These are phyloP conservation scores for Aphelinus atriplicis DNA, from an alignment of 1,140 invertebrate species.

Conservation along the genomic window DNA sequence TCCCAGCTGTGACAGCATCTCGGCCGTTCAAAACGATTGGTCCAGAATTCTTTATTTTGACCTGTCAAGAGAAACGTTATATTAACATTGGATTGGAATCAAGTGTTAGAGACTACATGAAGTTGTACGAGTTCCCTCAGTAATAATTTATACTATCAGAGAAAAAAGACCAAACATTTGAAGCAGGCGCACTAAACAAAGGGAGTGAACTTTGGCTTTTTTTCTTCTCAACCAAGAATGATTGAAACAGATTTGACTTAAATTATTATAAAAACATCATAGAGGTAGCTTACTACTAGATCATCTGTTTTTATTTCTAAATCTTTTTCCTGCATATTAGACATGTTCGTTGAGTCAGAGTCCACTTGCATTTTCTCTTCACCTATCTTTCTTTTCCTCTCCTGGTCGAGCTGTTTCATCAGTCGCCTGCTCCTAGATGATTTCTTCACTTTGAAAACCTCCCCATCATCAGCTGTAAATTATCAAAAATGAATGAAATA, in stretches of 20 bases:
- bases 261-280: conserved; percentile 55
- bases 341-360: conserved; percentile 61
- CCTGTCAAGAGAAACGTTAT: conserved; percentile 53
- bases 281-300: conserved; percentile 69
- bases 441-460: conserved; percentile 94
- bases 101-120: not conserved
- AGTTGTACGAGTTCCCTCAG: not conserved
- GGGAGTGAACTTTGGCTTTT: conserved; percentile 27
- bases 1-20: conserved; percentile 80
- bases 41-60: conserved; percentile 69
- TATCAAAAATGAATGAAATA: conserved; percentile 11
- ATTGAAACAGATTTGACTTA: conserved; percentile 17
- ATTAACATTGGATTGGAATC: not conserved
- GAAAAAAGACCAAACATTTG: conserved; percentile 48
- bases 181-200: conserved; percentile 36
- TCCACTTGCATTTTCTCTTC: conserved; percentile 69
- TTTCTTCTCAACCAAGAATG: conserved; percentile 20
- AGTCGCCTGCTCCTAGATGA: conserved; percentile 92
- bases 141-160: conserved; percentile 20
- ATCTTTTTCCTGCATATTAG: conserved; percentile 66
- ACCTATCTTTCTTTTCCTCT: conserved; percentile 76
- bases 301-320: conserved; percentile 72
- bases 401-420: conserved; percentile 86
- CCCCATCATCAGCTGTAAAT: conserved; percentile 80
- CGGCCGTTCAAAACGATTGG: conserved; percentile 79